Percentiles rank a stretch among this genome's conserved stretches.
These are phyloP conservation scores for Paedocypris sp. DNA, from an alignment of 2,113 vertebrate genomes.

Conservation along the genomic window DNA sequence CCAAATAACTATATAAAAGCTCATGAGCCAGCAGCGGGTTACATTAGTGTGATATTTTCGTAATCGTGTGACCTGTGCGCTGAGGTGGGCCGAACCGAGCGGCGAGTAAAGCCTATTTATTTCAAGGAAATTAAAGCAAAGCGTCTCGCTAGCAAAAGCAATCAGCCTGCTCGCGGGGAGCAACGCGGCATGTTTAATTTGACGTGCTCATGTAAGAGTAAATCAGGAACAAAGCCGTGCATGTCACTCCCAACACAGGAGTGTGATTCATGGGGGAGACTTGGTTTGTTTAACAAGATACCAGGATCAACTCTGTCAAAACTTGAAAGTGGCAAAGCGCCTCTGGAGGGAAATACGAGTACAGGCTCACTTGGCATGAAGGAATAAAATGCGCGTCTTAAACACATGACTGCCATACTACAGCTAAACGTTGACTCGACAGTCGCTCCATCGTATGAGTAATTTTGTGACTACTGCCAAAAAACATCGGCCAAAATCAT, in stretches of 20 bases:
- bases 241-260: conserved; percentile 6
- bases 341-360: conserved; percentile 7
- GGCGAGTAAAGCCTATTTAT: conserved; percentile 17
- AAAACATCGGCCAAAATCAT: too few relatives aligned
- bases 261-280: conserved; percentile 18
- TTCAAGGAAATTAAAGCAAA: conserved; percentile 20
- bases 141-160: conserved; percentile 9
- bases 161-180: conserved; percentile 16
- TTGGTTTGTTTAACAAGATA: conserved; percentile 14
- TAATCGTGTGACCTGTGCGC: conserved; percentile 8
- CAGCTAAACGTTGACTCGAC: background rate
- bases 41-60: conserved; percentile 7
- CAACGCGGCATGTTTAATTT: conserved; percentile 16
- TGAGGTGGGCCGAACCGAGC: background rate
- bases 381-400: background rate
- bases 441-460: background rate
- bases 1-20: too few relatives aligned
- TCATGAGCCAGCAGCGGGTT: too few relatives aligned
- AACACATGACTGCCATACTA: background rate
- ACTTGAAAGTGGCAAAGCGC: conserved; percentile 5
- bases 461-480: background rate
- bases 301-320: conserved; percentile 22
- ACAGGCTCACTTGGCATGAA: conserved; percentile 4
- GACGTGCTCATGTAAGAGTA: conserved; percentile 18
- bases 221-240: conserved; percentile 12